phyloP scores from a whole-genome alignment of 2,888 invertebrate species.

The Lasioglossum lativentre region DNA sequence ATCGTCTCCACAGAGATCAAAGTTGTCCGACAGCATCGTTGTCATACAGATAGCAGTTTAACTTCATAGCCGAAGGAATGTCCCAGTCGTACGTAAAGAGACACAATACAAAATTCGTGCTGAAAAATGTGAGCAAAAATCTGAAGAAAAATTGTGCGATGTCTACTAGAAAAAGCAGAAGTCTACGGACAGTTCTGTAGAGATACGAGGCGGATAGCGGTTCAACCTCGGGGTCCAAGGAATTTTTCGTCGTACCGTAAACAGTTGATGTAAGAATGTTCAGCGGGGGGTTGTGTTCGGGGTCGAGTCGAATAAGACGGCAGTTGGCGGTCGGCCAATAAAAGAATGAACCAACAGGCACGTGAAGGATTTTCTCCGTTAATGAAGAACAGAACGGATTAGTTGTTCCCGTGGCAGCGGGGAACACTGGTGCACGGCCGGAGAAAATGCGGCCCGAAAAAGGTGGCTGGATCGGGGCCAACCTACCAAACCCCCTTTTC shows the following conservation, averaged over 20 bases:
- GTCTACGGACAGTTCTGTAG: background rate
- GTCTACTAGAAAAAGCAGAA: too few relatives aligned
- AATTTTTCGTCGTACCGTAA: background rate
- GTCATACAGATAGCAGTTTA: too few relatives aligned
- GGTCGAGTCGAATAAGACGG: slow-evolving; percentile 31
- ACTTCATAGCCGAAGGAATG: too few relatives aligned
- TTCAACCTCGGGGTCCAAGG: background rate
- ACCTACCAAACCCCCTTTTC: slow-evolving; percentile 42
- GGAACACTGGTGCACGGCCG: slow-evolving; percentile 51
- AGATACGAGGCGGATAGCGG: background rate
- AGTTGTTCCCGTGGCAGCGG: slow-evolving; percentile 54
- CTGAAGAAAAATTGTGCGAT: too few relatives aligned
- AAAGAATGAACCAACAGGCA: slow-evolving; percentile 49
- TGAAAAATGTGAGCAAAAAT: background rate
- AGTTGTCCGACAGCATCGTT: too few relatives aligned
- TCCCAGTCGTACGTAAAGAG: too few relatives aligned
- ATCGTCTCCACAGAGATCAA: too few relatives aligned
- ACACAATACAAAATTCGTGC: background rate
- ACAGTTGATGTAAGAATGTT: background rate
- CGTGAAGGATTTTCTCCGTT: slow-evolving; percentile 65
- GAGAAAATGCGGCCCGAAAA: slow-evolving; percentile 39
- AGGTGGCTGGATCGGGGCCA: slow-evolving; percentile 66
- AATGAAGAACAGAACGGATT: slow-evolving; percentile 67
- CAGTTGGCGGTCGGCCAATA: slow-evolving; percentile 57
- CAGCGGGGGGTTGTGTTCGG: background rate